These are phyloP conservation scores for Pristionchus exspectatus DNA, from an alignment of 2,888 invertebrate genomes.

Conservation along the genomic window DNA sequence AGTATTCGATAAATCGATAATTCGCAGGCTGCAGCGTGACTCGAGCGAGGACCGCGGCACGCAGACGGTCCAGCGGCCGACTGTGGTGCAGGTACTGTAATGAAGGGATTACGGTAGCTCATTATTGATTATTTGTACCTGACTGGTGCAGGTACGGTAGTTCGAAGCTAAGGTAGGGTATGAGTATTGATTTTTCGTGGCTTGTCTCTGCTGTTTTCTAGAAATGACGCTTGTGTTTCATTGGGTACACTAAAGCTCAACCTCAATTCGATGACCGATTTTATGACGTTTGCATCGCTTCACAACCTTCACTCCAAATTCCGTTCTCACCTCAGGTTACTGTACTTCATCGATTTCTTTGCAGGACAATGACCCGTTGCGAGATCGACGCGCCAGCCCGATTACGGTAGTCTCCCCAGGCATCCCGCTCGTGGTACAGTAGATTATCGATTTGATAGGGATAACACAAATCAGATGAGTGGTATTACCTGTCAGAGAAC, in stretches of 20 bases:
- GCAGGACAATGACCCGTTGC: neutral
- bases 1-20: neutral
- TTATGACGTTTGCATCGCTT: no score
- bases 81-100: slow-evolving; percentile 39
- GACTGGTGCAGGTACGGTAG: no score
- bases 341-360: neutral
- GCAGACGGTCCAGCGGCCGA: slow-evolving; percentile 51
- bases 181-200: no score
- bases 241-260: no score
- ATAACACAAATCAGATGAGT: no score
- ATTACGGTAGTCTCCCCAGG: slow-evolving; percentile 50
- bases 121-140: neutral
- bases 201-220: no score
- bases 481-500: no score
- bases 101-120: neutral
- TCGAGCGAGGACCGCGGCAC: slow-evolving; percentile 41
- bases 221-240: no score
- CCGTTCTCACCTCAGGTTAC: neutral
- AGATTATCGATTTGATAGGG: neutral
- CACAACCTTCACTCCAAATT: no score
- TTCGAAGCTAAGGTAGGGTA: no score
- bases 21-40: neutral
- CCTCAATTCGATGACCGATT: no score
- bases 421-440: slow-evolving; percentile 32
- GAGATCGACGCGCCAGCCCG: slow-evolving; percentile 27